Evolutionary conservation across 2,113 vertebrate genomes (phyloP), one percentile per base, ranked within the genome.

Genomic region (Rhipidura dahli): DNA sequence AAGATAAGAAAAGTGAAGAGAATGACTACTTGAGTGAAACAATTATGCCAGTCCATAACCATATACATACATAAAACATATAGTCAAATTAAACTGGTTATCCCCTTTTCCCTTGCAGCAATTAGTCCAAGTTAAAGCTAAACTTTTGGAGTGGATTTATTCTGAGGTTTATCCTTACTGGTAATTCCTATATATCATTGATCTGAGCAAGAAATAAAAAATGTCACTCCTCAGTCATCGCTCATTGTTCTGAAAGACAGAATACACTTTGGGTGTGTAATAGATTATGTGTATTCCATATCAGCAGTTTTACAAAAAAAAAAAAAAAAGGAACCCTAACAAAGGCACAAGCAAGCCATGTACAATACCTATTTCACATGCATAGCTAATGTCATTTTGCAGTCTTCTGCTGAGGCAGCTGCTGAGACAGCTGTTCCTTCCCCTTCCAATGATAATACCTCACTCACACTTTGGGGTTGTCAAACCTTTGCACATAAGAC

Each of bases 371-470:
- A 35, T 53, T 79, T 85, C 15, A 83, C 61, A 72, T 37, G 73
- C 61, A 85, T 53, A 65, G 23, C 70, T 90, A 71, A 91, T 83
- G n/a, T 11, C 26, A 56, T 91, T 82, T 87, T 9, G 4, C 61
- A 90, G 70, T 57, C 61, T 7, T 84, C 39, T 91, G 87, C 69
- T 87, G 93, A 91, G 73, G 57, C 84, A 93, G 66, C 73, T 94
- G 73, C 81, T 85, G 68, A 89, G 84, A 79, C 85, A 94, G 66
- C 79, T 76, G 75, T 30, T 90, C 53, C 26, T 83, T 76, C 59
- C 37, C 49, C 26, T 85, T 85, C n/a, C 7, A 7, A 13, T 45
- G 50, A 5, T 53, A 88, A 76, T 57, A 65, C 23, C 57, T 92
- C 78, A 57, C 57, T 72, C 78, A 77, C 53, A 65, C 85, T 85